These are phyloP conservation scores for Donacobius atricapilla DNA, from an alignment of 2,113 vertebrate species.

Conservation along the genomic window DNA sequence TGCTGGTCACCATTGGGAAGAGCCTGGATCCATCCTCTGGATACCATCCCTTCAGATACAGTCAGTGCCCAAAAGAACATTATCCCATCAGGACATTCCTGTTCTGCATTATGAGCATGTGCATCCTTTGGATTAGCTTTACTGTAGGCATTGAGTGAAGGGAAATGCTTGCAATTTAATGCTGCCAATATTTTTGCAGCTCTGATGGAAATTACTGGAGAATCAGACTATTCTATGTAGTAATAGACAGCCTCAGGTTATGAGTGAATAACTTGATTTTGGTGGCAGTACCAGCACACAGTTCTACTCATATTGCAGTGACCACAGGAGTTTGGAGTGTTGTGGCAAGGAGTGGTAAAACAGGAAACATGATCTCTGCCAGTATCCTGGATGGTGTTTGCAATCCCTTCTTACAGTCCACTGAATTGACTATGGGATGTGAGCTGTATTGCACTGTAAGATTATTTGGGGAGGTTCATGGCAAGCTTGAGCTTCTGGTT, in stretches of 20 bases:
- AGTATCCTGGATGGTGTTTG: not conserved
- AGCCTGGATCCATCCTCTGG: not conserved
- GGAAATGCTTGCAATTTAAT: not conserved
- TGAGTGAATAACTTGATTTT: not conserved
- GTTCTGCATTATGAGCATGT: not conserved
- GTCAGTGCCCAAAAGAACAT: not conserved
- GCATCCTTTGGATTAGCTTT: not conserved
- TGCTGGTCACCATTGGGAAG: not conserved
- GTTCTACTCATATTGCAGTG: not conserved
- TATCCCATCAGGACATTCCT: not conserved
- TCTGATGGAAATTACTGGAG: not conserved
- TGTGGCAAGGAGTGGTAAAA: not conserved
- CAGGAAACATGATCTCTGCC: not conserved
- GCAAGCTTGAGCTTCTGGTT: not conserved
- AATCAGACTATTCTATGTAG: not conserved
- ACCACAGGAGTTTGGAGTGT: not conserved
- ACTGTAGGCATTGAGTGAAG: not conserved
- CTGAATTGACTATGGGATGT: rapidly evolving
- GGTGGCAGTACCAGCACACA: not conserved
- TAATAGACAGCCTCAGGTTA: not conserved
- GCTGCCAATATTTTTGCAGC: not conserved
- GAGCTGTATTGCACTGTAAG: not conserved
- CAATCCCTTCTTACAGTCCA: not conserved
- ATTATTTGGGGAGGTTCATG: not conserved
- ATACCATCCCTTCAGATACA: not conserved